Base-by-base conservation (phyloP, 2,113 vertebrate genomes). In the Dasyprocta punctata region DNA sequence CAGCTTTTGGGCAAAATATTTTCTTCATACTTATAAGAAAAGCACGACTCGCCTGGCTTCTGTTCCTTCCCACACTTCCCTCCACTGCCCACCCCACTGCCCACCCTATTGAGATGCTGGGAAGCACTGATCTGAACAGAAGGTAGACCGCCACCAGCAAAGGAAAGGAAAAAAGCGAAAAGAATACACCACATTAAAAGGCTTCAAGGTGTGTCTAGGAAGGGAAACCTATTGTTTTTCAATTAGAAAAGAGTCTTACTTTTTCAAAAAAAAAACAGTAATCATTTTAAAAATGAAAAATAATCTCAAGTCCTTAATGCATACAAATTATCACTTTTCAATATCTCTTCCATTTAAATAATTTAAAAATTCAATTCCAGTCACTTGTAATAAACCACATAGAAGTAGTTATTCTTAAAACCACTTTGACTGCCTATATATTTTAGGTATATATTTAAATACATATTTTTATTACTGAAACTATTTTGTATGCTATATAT, bases 361-460 rank as follows among this genome's bases (percentile, higher is more conserved):
- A 93, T 81, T 95, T 77, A 89, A 26, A 81, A 84, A 93, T 90
- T 96, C 14, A 89, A 90, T 77, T 93, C 16, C 84, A 95, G 94
- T 94, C 33, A 89, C 41, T 86, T 93, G 5, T 63, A 87, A 77
- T 56, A 94, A 96, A 60, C 28, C 36, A 94, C 11, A 58, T 83
- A 56, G 16, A 94, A 89, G 56, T 69, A 17, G 28, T 80, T 77
- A 81, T 87, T 89, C 92, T 52, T 73, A n/a, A 94, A 63, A 95
- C 33, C 36, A 52, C 14, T 36, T 80, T 61, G n/a, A 30, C 71
- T 73, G 17, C 67, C 71, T 44, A 82, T 56, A 58, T 49, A 86
- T n/a, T 56, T 73, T n/a, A 80, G 3, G 63, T 11, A 58, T 19
- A 86, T 26, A 81, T 38, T 28, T 47, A 58, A 33, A n/a, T 33